Conservation (phyloP, 2,888 invertebrate species). For the Idaea straminata region DNA sequence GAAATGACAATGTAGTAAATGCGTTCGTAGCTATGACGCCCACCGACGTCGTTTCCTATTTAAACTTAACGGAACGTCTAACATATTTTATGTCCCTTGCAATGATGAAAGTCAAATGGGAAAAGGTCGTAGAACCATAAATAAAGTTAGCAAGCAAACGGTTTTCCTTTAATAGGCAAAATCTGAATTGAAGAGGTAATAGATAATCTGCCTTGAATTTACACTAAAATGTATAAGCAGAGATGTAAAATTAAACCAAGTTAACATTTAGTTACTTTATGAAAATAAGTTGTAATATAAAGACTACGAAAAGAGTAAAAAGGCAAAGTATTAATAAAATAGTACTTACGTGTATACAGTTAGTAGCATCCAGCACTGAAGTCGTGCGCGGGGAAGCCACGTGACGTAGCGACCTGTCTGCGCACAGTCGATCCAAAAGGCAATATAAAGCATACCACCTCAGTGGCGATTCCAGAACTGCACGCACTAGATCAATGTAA, state of each 20-base stretch:
- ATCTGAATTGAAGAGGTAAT: too few relatives aligned
- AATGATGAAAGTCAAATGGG: slow-evolving; percentile 55
- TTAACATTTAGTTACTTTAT: too few relatives aligned
- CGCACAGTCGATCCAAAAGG: slow-evolving; percentile 80
- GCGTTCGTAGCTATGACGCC: slow-evolving; percentile 49
- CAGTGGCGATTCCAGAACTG: slow-evolving; percentile 62
- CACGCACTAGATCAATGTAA: slow-evolving; percentile 44
- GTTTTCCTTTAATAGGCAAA: too few relatives aligned
- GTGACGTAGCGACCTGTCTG: slow-evolving; percentile 81
- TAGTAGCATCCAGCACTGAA: slow-evolving; percentile 85
- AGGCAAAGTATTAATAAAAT: slow-evolving; percentile 21
- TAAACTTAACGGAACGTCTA: slow-evolving; percentile 56
- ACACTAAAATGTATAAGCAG: too few relatives aligned
- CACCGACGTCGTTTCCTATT: slow-evolving; percentile 40
- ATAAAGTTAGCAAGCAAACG: slow-evolving; percentile 7
- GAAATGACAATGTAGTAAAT: slow-evolving; percentile 53
- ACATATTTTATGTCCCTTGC: slow-evolving; percentile 65
- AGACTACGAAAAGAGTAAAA: too few relatives aligned
- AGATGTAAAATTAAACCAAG: too few relatives aligned
- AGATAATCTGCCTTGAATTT: too few relatives aligned
- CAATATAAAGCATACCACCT: slow-evolving; percentile 79
- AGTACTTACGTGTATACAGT: slow-evolving; percentile 84
- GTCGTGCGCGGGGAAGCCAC: slow-evolving; percentile 81
- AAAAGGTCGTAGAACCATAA: slow-evolving; percentile 4
- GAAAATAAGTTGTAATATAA: too few relatives aligned